phyloP scores from a whole-genome alignment of 2,888 invertebrate genomes.

The Arrhopalites spinosus region DNA sequence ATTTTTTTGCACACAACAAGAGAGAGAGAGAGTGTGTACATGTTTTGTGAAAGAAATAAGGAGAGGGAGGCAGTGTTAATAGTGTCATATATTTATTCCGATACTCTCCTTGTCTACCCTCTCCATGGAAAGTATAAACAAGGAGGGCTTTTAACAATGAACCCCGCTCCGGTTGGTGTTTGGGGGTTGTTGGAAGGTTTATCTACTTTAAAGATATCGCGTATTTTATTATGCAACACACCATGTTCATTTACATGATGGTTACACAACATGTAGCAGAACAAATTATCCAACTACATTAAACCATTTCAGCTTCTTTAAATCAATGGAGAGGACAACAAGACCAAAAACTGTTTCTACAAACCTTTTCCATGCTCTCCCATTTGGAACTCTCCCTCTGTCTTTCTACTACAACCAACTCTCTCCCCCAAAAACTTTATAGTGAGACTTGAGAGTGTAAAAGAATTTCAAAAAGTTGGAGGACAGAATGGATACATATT shows the following conservation, averaged over 20 bases:
- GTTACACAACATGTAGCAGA: slow-evolving; percentile 13
- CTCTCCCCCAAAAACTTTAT: too few relatives aligned
- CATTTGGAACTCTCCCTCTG: too few relatives aligned
- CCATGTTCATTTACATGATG: slow-evolving; percentile 1
- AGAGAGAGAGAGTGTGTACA: too few relatives aligned
- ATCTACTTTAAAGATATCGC: too few relatives aligned
- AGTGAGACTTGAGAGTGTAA: too few relatives aligned
- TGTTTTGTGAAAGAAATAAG: background rate
- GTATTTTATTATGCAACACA: slow-evolving; percentile 5
- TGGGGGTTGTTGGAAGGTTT: too few relatives aligned
- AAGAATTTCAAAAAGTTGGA: too few relatives aligned
- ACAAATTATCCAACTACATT: slow-evolving; percentile 40
- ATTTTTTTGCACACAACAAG: too few relatives aligned
- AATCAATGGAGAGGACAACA: slow-evolving; percentile 22
- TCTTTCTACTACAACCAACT: too few relatives aligned
- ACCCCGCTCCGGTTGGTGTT: too few relatives aligned
- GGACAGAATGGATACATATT: background rate
- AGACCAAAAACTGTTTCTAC: background rate
- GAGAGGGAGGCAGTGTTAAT: slow-evolving; percentile 16
- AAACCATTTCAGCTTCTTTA: slow-evolving; percentile 27
- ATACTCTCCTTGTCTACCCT: background rate
- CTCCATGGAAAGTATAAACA: background rate
- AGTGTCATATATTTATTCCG: slow-evolving; percentile 21
- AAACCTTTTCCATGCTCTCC: too few relatives aligned
- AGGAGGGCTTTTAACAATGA: too few relatives aligned